A percentile compares a stretch with the other conserved stretches of the same genome.
These are phyloP conservation scores for Pheosia gnoma DNA, from an alignment of 2,888 invertebrate species.

Conservation along the genomic window DNA sequence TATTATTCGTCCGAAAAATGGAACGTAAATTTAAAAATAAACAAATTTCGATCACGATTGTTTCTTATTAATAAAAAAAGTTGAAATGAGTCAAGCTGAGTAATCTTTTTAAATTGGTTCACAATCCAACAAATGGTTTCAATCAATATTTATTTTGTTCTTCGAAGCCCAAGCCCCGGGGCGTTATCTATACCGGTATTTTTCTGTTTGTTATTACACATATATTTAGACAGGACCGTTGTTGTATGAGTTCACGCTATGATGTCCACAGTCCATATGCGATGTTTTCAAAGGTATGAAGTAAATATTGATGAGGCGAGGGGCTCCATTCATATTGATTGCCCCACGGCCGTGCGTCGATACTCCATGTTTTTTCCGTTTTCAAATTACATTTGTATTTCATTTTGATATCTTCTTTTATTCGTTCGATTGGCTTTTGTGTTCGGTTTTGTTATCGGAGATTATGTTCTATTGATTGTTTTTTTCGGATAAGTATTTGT, in stretches of 20 bases:
- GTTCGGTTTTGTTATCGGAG: background rate
- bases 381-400: conserved; percentile 19
- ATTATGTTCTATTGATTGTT: background rate
- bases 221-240: background rate
- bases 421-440: conserved; percentile 5
- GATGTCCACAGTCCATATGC: conserved; percentile 3
- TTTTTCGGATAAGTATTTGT: background rate
- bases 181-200: background rate
- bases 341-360: conserved; percentile 6
- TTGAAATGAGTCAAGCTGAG: no score
- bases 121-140: no score
- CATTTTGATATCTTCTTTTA: conserved; percentile 19
- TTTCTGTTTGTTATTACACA: conserved; percentile 1
- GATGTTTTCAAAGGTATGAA: conserved; percentile 13
- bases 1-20: no score
- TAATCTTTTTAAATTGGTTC: no score
- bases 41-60: no score
- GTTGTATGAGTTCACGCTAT: conserved; percentile 12
- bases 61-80: no score
- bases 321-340: conserved; percentile 21
- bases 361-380: conserved; percentile 16
- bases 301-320: conserved; percentile 26
- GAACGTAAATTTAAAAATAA: no score
- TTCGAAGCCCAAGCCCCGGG: background rate
- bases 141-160: background rate